A percentile compares a stretch with the other conserved stretches of the same genome.
These are phyloP conservation scores for Podarcis siculus DNA, from an alignment of 2,797 vertebrate species.

Conservation along the genomic window DNA sequence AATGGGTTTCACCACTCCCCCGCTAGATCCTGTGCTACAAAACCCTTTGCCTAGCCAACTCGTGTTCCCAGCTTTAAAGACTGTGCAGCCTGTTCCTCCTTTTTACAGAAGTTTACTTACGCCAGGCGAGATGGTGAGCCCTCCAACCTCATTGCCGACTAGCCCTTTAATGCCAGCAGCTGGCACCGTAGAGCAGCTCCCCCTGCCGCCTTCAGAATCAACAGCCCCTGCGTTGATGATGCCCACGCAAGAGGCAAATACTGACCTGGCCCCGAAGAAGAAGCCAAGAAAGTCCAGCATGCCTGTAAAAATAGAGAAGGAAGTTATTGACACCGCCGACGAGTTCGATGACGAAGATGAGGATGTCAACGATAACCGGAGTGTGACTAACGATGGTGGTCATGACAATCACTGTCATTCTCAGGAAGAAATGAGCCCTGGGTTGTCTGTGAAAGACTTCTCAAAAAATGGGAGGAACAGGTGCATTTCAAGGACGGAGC, in stretches of 20 bases:
- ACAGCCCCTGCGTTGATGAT: conserved; percentile 76
- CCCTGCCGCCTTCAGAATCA: conserved; percentile 79
- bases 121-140: conserved; percentile 93
- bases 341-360: conserved; percentile 96
- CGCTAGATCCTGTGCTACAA: conserved; percentile 92
- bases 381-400: conserved; percentile 75
- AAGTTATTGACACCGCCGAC: conserved; percentile 95
- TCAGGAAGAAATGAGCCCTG: conserved; percentile 96
- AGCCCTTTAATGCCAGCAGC: conserved; percentile 92
- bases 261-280: conserved; percentile 94
- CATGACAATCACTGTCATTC: conserved; percentile 92
- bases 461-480: conserved; percentile 89
- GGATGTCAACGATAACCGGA: conserved; percentile 86
- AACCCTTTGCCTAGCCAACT: conserved; percentile 93
- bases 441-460: conserved; percentile 90
- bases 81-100: conserved; percentile 96
- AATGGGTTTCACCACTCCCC: conserved; percentile 94
- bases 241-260: conserved; percentile 76
- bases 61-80: conserved; percentile 95
- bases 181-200: conserved; percentile 80
- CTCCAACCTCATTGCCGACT: conserved; percentile 93
- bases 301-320: conserved; percentile 99
- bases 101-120: conserved; percentile 97
- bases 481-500: conserved; percentile 88
- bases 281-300: conserved; percentile 99